Conservation (phyloP, 2,888 invertebrate species). For the Drosophila multiciliata region DNA sequence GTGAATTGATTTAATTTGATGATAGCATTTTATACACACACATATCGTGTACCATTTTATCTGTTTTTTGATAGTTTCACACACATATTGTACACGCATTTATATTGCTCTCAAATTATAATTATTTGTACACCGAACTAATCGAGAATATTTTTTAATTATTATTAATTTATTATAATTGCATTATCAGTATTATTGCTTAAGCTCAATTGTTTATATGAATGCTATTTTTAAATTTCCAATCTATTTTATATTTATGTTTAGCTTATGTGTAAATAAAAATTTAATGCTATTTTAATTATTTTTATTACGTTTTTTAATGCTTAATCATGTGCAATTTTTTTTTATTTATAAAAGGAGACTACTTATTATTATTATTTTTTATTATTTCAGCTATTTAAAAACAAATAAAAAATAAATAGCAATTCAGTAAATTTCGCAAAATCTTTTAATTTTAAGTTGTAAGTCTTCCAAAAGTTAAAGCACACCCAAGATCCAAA, state of each 20-base stretch:
- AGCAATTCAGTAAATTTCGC: neutral
- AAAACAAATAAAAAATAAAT: neutral
- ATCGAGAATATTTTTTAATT: neutral
- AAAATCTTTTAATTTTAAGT: neutral
- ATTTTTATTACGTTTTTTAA: neutral
- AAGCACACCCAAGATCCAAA: neutral
- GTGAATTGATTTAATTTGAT: slow-evolving; percentile 44
- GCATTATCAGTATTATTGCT: neutral
- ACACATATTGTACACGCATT: slow-evolving; percentile 7
- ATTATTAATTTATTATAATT: neutral
- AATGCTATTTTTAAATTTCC: neutral
- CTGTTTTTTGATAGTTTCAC: neutral
- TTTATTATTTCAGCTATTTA: neutral
- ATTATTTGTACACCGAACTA: neutral
- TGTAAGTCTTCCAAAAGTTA: neutral
- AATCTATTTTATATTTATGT: neutral
- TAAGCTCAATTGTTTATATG: neutral
- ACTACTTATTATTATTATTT: neutral
- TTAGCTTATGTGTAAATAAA: neutral
- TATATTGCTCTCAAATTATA: neutral
- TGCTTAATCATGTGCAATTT: neutral
- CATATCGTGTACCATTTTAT: neutral
- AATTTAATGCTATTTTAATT: neutral
- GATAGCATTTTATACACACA: slow-evolving; percentile 2
- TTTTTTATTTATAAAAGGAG: neutral